Evolutionary conservation across 2,113 vertebrate genomes (phyloP), one percentile per base, ranked within the genome.

Genomic region (Amphiprion ocellaris): DNA sequence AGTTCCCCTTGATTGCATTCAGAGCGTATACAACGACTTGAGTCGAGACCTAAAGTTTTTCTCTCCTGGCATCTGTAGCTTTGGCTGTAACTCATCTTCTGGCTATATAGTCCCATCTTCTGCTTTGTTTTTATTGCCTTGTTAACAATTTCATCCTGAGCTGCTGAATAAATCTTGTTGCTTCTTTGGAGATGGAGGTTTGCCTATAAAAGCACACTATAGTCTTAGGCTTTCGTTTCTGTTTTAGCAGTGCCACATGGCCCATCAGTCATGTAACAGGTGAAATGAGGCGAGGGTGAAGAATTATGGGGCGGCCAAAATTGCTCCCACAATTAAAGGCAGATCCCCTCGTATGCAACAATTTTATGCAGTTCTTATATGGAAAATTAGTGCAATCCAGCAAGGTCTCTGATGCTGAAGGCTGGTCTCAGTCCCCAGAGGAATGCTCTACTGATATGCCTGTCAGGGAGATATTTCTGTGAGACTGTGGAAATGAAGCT

Each of bases 401-500:
- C 9, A 5, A 81, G 46, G 80, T 79, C 59, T 80, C 28, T 65
- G 47, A 81, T 16, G 63, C 83, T 80, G 74, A 64, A 72, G 82
- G 60, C 70, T 47, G 59, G 61, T 69, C 64, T 66, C 56, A 56
- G 59, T 67, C 63, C 69, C 55, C 46, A 8, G 78, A 76, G 90
- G 75, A 68, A 74, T 47, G 4, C 71, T 83, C 61, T 65, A 44
- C 77, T 81, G 72, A 90, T 77, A 56, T 64, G 70, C 30, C 49
- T 79, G 81, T 83, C 68, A 46, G 81, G 56, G 77, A 74, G 69
- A 69, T 49, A 69, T 75, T 69, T 80, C 85, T 87, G 75, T 81
- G 81, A 80, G 81, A 76, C 80, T 65, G 50, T 81, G 82, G 79
- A 92, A 91, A 92, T 91, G 89, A 93, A 86, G 87, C 90, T 82